Evolutionary conservation across 2,888 invertebrate genomes (phyloP).

Genomic region (Dinocampus coccinellae): DNA sequence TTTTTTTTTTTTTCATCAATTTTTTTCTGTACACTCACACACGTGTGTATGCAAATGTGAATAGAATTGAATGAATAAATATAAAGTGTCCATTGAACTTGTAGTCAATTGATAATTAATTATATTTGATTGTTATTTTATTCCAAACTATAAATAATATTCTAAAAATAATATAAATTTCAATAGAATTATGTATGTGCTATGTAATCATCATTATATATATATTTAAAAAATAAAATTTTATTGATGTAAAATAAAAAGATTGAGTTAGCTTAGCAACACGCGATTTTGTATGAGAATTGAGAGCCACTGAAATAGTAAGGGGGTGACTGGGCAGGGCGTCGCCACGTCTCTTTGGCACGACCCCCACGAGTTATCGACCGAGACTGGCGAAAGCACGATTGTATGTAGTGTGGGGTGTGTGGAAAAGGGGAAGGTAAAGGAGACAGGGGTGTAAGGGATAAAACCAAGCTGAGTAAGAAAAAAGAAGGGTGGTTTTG

Average conservation of each 20-base stretch:
- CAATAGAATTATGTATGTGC: too few relatives aligned
- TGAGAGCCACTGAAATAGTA: constrained; percentile 64
- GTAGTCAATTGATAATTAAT: too few relatives aligned
- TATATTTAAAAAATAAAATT: too few relatives aligned
- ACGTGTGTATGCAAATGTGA: neutral
- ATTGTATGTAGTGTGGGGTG: constrained; percentile 29
- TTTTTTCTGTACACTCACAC: neutral
- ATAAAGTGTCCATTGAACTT: too few relatives aligned
- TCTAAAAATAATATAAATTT: too few relatives aligned
- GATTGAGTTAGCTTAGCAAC: constrained; percentile 1
- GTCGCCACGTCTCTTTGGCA: constrained; percentile 68
- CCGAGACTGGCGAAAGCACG: constrained; percentile 55
- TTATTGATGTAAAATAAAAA: neutral
- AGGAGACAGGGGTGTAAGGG: neutral
- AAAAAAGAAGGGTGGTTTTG: constrained; percentile 15
- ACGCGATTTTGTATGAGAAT: constrained; percentile 45
- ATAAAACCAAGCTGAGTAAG: constrained; percentile 15
- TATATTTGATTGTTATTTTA: too few relatives aligned
- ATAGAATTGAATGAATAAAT: neutral
- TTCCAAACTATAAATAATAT: too few relatives aligned
- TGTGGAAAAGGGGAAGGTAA: constrained; percentile 30
- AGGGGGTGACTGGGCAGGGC: constrained; percentile 64
- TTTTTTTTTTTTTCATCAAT: neutral
- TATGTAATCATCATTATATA: too few relatives aligned
- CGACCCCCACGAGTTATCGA: constrained; percentile 68